Percentiles rank a stretch among this genome's conserved stretches.
Evolutionary conservation across 1,140 invertebrate species (phyloP).

Genomic region (Drosophila carrolli): DNA sequence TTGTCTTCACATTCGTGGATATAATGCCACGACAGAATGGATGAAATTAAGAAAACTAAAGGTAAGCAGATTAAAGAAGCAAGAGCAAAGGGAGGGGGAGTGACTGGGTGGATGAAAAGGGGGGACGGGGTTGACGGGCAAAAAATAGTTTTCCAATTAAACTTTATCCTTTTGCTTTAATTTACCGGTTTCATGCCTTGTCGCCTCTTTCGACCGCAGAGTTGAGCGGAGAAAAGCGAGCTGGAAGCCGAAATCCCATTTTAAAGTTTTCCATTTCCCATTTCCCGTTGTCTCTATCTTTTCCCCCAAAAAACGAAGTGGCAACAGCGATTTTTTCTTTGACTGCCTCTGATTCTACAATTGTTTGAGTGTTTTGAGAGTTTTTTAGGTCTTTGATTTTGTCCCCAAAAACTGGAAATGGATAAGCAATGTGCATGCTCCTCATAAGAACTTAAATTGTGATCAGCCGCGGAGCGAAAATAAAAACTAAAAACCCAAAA

Average conservation of each 20-base stretch:
- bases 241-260: constrained; percentile 63
- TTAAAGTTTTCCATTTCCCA: constrained; percentile 72
- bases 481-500: constrained; percentile 12
- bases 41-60: constrained; percentile 82
- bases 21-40: constrained; percentile 78
- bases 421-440: constrained; percentile 38
- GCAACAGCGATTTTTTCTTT: constrained; percentile 61
- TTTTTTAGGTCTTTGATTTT: constrained; percentile 29
- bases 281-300: constrained; percentile 37
- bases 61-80: constrained; percentile 80
- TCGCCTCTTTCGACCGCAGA: constrained; percentile 84
- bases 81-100: constrained; percentile 7
- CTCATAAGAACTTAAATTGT: constrained; percentile 29
- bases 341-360: constrained; percentile 36
- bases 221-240: constrained; percentile 56
- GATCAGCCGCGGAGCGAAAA: constrained; percentile 21
- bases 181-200: constrained; percentile 85
- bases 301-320: constrained; percentile 17
- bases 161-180: constrained; percentile 84
- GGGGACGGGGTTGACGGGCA: constrained; percentile 24
- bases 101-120: background rate
- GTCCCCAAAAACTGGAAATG: constrained; percentile 24
- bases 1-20: constrained; percentile 75
- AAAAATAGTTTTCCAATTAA: constrained; percentile 85
- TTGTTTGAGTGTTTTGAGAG: constrained; percentile 41